phyloP scores from a whole-genome alignment of 92 coral and sea anemone genomes.

The Palythoa grandiflora region DNA sequence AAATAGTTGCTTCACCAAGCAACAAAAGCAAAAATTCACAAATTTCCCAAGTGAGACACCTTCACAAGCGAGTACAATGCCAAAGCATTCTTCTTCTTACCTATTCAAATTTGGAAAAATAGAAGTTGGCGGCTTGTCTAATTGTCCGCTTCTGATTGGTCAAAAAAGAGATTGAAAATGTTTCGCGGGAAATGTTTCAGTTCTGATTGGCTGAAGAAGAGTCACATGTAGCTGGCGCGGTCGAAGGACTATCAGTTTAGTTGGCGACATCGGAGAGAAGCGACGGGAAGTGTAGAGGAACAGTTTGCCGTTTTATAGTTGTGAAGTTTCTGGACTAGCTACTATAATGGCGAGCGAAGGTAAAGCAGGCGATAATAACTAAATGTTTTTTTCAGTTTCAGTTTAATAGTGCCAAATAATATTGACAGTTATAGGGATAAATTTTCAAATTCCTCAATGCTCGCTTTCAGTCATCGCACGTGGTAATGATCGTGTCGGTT shows the following conservation, averaged over 20 bases:
- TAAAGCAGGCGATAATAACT: slow-evolving; percentile 63
- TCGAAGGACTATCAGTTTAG: neutral
- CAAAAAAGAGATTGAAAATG: neutral
- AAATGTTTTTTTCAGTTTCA: neutral
- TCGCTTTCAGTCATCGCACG: neutral
- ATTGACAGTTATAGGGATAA: neutral
- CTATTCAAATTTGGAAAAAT: neutral
- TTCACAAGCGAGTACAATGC: no score
- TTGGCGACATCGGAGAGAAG: neutral
- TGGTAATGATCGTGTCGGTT: neutral
- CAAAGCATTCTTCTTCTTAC: neutral
- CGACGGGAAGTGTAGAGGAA: neutral
- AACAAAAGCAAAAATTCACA: neutral
- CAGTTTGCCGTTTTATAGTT: no score
- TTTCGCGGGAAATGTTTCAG: slow-evolving; percentile 33
- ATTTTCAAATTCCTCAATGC: neutral
- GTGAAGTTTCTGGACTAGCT: neutral
- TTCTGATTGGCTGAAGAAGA: slow-evolving; percentile 18
- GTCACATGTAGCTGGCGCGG: neutral
- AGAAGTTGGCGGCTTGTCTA: neutral
- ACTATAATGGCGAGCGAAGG: slow-evolving; percentile 70
- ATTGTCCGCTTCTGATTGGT: slow-evolving; percentile 4
- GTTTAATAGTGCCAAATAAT: neutral
- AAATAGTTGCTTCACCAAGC: neutral
- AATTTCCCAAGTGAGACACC: neutral